These are phyloP conservation scores for Pentamera pediparva DNA, from an alignment of 53 echinoderm and acorn worm genomes.

Conservation along the genomic window DNA sequence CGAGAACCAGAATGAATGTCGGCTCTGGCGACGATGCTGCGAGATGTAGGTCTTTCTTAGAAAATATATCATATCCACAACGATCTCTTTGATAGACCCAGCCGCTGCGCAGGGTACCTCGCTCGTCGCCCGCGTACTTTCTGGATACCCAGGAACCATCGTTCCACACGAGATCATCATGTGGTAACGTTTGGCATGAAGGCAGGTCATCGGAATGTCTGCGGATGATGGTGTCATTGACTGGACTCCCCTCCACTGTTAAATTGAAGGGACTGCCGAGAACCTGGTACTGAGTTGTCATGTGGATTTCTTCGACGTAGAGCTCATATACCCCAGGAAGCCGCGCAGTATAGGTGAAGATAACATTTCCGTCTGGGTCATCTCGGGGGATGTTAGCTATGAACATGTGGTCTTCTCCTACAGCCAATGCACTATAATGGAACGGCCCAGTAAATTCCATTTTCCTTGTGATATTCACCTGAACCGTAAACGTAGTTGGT, in stretches of 20 bases:
- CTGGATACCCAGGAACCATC: background rate
- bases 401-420: conserved; percentile 1
- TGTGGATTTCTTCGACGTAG: background rate
- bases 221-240: background rate
- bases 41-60: background rate
- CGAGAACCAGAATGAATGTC: background rate
- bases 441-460: no score
- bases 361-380: background rate
- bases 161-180: background rate
- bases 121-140: background rate
- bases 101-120: conserved; percentile 5
- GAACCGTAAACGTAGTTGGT: no score
- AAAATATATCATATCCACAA: conserved; percentile 11
- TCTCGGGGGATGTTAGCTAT: background rate
- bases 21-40: background rate
- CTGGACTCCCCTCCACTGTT: background rate
- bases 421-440: background rate
- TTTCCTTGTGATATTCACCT: no score
- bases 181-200: conserved; percentile 1
- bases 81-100: background rate
- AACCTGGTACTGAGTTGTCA: background rate
- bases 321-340: background rate
- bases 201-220: background rate
- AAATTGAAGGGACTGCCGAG: conserved; percentile 5
- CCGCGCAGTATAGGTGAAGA: background rate